Evolutionary conservation across 92 coral and sea anemone genomes (phyloP), one percentile per base, ranked within the genome.

Genomic region (Chrysogorgia sp.): DNA sequence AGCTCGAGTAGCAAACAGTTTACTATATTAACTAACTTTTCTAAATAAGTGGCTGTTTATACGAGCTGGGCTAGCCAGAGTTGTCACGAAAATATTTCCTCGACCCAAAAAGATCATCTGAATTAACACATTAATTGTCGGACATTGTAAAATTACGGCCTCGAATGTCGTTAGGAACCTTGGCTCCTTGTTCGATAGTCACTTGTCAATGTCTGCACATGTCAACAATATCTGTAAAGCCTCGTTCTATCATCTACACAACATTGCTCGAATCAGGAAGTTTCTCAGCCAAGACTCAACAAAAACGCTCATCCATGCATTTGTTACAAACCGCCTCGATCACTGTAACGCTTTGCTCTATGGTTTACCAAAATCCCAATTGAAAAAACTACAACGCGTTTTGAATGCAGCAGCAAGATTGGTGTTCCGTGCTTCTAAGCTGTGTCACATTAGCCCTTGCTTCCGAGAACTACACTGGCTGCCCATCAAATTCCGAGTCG

Each of bases 161-260:
- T 37, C 47, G 12, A 64, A 64, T 33, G 37, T 64, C 71, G 43
- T 21, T 47, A 26, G 50, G 34, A 74, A 74, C 31, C 55, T 74
- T 30, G 80, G 80, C 67, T 9, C 50, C 80, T 74, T 66, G 80
- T 74, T 74, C 45, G 67, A 74, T 45, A 23, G 49, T 47, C 29
- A 47, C 14, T 72, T 72, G 23, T 41, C 47, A 58, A 6, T 72
- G 79, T 41, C 47, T 34, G 35, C 47, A 22, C 79, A 50, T 40
- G 50, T 72, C 19, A 72, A 31, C 20, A 72, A 48, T 19, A 72
- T 37, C n/a, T 72, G 79, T 40, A 17, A 58, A 50, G 29, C 60
- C 37, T 47, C 79, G 0, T 68, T 68, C 13, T 72, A 72, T 72
- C 41, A 71, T 71, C 78, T 71, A 31, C 63, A 47, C 37, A 40